These are phyloP conservation scores for Carduelis carduelis DNA, from an alignment of 2,797 vertebrate species.

Conservation along the genomic window DNA sequence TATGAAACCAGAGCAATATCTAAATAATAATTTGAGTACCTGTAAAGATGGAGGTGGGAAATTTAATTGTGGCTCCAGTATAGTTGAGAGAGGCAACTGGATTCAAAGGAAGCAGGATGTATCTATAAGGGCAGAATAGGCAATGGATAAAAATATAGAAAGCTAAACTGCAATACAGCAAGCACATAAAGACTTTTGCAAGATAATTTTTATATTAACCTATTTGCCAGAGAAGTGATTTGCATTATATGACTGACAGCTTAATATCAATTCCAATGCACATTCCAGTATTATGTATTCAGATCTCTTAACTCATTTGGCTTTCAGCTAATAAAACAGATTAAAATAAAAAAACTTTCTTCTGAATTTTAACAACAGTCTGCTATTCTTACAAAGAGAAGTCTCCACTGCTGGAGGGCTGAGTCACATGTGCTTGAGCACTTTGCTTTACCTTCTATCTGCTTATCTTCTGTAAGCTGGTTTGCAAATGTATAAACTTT, in stretches of 20 bases:
- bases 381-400: conserved; percentile 47
- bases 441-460: conserved; percentile 48
- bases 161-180: background rate
- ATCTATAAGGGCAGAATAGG: background rate
- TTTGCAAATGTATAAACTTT: conserved; percentile 64
- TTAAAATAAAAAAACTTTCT: conserved; percentile 4
- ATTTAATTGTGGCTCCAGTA: background rate
- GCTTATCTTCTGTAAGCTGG: conserved; percentile 65
- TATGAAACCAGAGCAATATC: background rate
- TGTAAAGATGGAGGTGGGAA: background rate
- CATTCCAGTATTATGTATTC: background rate
- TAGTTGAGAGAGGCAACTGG: background rate
- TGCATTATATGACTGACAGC: background rate
- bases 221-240: background rate
- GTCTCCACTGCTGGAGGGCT: conserved; percentile 38
- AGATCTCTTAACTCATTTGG: conserved; percentile 11
- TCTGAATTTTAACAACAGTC: conserved; percentile 45
- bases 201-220: background rate
- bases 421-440: conserved; percentile 40
- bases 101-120: background rate
- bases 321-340: conserved; percentile 49
- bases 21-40: background rate
- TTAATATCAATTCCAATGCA: background rate
- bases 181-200: background rate
- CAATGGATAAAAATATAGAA: background rate